Conservation (phyloP, 2,797 vertebrate genomes). For the Brachyrhaphis roseni region DNA sequence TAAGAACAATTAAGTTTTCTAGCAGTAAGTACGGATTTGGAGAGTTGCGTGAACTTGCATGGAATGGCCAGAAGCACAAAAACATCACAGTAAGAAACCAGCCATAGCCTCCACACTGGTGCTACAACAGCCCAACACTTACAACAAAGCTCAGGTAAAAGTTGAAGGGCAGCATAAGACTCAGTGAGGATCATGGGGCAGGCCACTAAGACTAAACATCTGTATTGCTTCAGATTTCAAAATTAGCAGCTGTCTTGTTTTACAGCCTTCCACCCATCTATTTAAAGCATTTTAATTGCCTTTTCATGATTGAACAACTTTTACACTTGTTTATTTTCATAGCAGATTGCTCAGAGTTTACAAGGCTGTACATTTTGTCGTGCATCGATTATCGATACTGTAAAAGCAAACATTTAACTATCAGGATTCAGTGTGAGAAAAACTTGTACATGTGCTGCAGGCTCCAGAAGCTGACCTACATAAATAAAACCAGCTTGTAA, state of each 20-base stretch:
- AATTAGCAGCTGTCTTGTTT: not conserved
- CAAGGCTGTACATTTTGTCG: not conserved
- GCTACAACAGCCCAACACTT: conserved; percentile 36
- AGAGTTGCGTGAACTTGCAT: conserved; percentile 5
- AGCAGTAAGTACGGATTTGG: not conserved
- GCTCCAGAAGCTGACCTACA: conserved; percentile 42
- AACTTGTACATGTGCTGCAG: conserved; percentile 7
- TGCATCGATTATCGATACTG: not conserved
- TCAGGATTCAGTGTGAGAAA: conserved; percentile 7
- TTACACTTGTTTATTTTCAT: not conserved
- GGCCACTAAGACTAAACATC: conserved; percentile 8
- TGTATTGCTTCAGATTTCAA: not conserved
- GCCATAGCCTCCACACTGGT: conserved; percentile 21
- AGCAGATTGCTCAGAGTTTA: not conserved
- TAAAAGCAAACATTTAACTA: not conserved
- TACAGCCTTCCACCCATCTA: not conserved
- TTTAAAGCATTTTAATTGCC: not conserved
- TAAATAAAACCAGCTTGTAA: conserved; percentile 36
- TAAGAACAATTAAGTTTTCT: not conserved
- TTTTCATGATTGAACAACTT: not conserved
- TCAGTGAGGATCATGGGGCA: conserved; percentile 26
- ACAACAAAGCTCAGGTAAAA: conserved; percentile 37
- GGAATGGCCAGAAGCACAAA: conserved; percentile 20
- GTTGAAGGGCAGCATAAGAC: conserved; percentile 32
- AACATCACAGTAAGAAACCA: conserved; percentile 36